Base-by-base conservation (phyloP, 2,888 invertebrate genomes). In the Automeris io region DNA sequence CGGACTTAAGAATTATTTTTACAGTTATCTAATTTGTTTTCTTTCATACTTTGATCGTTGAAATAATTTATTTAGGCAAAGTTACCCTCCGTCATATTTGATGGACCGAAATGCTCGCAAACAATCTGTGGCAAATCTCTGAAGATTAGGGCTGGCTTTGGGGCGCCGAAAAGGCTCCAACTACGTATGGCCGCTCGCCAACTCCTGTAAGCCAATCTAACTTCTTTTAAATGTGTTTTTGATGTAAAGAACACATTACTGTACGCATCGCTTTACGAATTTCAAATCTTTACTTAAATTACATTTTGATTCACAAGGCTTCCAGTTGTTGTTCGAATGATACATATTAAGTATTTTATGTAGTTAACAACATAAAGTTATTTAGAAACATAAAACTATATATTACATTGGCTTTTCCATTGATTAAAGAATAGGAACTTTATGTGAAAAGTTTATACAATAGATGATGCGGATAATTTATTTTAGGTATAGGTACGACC, bases 181-280 rank as follows among this genome's bases (percentile, higher is more conserved):
- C 71, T 73, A 74, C 63, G 76, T 75, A 77, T 83, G 83, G 81
- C 75, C 73, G 67, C 60, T 55, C 70, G 82, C 82, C 83, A 82
- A 82, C 79, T 82, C 77, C 72, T 60, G 70, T 80, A 81, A 85
- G 83, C 85, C 83, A 86, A 86, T 86, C 78, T 86, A 86, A 85
- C 85, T 85, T 86, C 82, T 83, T 85, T 82, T 83, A 85, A 86
- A 86, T 83, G 81, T 83, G 83, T 85, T 86, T 85, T 85, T 85
- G 83, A 85, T 85, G 79, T 79, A 80, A 82, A 83, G 75, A 83
- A 79, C 81, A 77, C 78, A 78, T 80, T 80, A 77, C 73, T 66
- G 68, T 70, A 80, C 79, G 78, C 78, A 76, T 70, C 63, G 69
- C 69, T 63, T 59, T 62, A 57, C 66, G 59, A 66, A 68, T 72